phyloP scores from a whole-genome alignment of 2,113 vertebrate genomes.

The Cavia aperea region DNA sequence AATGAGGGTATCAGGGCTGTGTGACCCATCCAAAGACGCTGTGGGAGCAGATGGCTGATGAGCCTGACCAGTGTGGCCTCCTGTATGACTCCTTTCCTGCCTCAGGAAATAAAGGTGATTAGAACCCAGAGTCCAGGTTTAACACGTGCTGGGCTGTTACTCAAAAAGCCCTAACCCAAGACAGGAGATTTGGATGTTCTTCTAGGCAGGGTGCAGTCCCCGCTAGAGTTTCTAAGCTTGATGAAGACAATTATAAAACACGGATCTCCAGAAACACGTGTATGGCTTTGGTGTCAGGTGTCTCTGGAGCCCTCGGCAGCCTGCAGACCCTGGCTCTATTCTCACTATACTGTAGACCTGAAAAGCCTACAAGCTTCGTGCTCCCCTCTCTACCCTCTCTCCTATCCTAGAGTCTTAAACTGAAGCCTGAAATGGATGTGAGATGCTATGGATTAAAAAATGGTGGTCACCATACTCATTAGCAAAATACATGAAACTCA shows the following conservation, averaged over 20 bases:
- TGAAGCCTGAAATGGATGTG: not conserved
- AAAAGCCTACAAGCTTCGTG: not conserved
- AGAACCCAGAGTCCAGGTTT: not conserved
- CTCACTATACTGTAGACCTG: not conserved
- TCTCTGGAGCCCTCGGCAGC: not conserved
- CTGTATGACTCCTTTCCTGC: not conserved
- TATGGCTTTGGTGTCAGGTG: not conserved
- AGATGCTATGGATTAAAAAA: no score
- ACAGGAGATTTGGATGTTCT: not conserved
- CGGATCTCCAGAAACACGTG: not conserved
- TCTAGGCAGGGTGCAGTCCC: not conserved
- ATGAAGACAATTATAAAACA: not conserved
- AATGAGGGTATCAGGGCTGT: not conserved
- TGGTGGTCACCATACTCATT: no score
- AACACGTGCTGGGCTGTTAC: not conserved
- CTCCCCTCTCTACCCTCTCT: not conserved
- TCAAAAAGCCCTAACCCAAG: not conserved
- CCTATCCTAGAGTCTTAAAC: not conserved
- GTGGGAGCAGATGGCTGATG: not conserved
- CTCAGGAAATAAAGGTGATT: not conserved
- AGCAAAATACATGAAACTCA: no score
- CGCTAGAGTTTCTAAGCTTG: not conserved
- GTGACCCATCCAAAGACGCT: not conserved
- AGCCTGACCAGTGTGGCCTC: no score
- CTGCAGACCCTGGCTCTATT: not conserved